A percentile compares a stretch with the other conserved stretches of the same genome.
Conservation (phyloP, 2,113 vertebrate species). For the Nycticorax nycticorax region DNA sequence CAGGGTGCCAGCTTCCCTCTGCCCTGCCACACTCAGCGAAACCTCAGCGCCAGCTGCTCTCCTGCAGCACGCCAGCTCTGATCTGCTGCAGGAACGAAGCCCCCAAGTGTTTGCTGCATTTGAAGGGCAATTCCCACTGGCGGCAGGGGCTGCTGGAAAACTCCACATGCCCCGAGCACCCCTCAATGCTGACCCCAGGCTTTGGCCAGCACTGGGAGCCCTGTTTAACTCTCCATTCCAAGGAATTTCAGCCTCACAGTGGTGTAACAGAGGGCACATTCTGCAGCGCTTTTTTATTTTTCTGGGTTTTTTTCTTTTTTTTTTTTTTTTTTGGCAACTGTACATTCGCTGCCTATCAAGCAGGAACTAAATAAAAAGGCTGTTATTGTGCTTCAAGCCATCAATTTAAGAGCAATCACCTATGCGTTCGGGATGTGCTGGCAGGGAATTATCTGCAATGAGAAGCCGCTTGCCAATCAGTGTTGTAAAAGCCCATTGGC, state of each 20-base stretch:
- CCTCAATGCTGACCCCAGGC: not conserved
- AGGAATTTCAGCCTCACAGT: not conserved
- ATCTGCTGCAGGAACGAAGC: not conserved
- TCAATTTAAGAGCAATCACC: constrained; percentile 76
- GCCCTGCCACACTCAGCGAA: not conserved
- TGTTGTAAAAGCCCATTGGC: not conserved
- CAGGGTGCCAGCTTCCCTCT: not conserved
- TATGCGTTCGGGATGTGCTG: constrained; percentile 60
- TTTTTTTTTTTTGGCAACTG: not conserved
- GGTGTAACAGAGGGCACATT: not conserved
- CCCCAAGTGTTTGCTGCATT: accelerated
- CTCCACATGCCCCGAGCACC: accelerated
- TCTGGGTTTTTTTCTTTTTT: too few species aligned
- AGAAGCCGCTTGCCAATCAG: constrained; percentile 66
- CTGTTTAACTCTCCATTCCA: not conserved
- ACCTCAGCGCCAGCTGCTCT: not conserved
- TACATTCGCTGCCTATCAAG: constrained; percentile 43
- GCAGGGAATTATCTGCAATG: constrained; percentile 70
- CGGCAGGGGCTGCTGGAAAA: not conserved
- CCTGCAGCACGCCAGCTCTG: not conserved
- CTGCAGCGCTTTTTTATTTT: not conserved
- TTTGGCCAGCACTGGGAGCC: not conserved
- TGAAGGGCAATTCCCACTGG: not conserved
- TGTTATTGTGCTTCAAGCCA: constrained; percentile 65
- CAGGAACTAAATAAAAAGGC: constrained; percentile 67